Evolutionary conservation across 2,113 vertebrate species (phyloP).

Genomic region (Guaruba guarouba): DNA sequence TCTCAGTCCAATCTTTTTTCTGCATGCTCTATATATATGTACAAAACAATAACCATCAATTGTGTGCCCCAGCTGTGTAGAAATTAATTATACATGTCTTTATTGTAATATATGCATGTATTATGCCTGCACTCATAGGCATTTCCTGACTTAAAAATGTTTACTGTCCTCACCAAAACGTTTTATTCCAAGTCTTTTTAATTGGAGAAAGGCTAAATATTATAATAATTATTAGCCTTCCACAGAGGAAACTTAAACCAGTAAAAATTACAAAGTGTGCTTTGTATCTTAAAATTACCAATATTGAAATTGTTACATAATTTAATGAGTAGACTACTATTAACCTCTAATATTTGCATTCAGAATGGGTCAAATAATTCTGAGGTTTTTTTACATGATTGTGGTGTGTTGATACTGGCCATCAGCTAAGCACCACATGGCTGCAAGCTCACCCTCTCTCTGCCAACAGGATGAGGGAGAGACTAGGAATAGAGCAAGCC

Average conservation of each 20-base stretch:
- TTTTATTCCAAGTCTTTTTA: neutral
- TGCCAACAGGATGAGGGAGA: neutral
- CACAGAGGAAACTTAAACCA: neutral
- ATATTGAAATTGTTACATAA: neutral
- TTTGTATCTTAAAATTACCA: neutral
- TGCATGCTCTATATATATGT: neutral
- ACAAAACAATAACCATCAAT: neutral
- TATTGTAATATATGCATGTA: neutral
- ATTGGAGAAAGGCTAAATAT: neutral
- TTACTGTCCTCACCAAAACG: neutral
- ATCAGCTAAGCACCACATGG: neutral
- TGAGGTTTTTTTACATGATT: neutral
- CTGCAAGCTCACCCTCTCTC: fast-evolving
- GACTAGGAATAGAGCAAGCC: neutral
- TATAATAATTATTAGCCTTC: neutral
- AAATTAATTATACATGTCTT: neutral
- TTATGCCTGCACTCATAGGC: neutral
- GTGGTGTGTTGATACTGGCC: neutral
- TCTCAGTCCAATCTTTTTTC: neutral
- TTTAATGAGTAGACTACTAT: neutral
- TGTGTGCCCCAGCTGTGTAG: fast-evolving
- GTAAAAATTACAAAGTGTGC: neutral
- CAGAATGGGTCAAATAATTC: neutral
- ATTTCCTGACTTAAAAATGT: neutral
- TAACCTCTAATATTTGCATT: neutral